Percentiles rank a stretch among this genome's conserved stretches.
These are phyloP conservation scores for Chrysomela aeneicollis DNA, from an alignment of 2,888 invertebrate species.

Conservation along the genomic window DNA sequence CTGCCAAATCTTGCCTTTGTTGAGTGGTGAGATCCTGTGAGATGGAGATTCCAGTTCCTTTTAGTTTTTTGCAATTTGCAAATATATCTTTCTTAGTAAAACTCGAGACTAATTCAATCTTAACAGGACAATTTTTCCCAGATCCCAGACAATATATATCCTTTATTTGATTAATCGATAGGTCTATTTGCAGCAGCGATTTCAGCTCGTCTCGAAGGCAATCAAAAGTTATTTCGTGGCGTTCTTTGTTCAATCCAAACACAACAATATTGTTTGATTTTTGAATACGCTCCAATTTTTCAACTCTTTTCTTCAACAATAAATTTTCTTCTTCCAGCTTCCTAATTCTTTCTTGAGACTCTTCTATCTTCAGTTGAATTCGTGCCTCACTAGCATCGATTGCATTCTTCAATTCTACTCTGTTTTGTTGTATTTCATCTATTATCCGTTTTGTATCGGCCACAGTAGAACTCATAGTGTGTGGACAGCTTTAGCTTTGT, in stretches of 20 bases:
- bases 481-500: no score
- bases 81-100: background rate
- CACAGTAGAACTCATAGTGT: no score
- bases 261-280: constrained; percentile 2
- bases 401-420: no score
- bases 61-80: no score
- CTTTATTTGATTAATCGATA: constrained; percentile 1
- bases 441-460: no score
- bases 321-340: background rate
- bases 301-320: background rate
- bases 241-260: background rate
- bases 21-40: background rate
- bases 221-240: constrained; percentile 2
- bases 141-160: background rate
- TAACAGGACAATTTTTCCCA: constrained; percentile 1
- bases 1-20: background rate
- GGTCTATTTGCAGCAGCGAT: constrained; percentile 1
- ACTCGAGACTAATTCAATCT: background rate
- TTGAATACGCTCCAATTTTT: constrained; percentile 2
- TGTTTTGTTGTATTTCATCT: no score
- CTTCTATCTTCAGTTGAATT: constrained; percentile 1
- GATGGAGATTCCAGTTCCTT: background rate
- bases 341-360: background rate
- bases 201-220: background rate
- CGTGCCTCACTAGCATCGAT: constrained; percentile 4